Base-by-base conservation (phyloP, 53 echinoderm and acorn worm species). In the Arbacia lixula region DNA sequence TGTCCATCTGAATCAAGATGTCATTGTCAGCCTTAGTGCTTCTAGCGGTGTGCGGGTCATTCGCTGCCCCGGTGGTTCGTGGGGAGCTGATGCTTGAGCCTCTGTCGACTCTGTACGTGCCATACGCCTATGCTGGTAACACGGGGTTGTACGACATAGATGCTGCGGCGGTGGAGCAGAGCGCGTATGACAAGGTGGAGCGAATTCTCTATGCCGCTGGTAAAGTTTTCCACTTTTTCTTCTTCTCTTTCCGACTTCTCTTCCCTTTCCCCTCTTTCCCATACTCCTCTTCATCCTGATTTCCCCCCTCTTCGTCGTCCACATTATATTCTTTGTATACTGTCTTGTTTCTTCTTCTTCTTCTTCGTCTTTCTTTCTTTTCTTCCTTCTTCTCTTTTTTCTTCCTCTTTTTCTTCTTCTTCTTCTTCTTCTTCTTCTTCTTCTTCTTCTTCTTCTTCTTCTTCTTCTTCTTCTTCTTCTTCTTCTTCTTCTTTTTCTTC, bases 31-130 rank as follows among this genome's bases (percentile, higher is more conserved):
- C 66, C 37, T 37, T 10, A 36, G 38, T 66, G 66, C 36, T 34
- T 21, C 66, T 2, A 33, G n/a, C 8, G 20, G 6, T 20, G 17
- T 50, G 50, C 38, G 4, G 10, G 0, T 5, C 17, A 9, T 8
- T 66, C 66, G 20, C 53, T 34, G 29, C 25, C 1, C 82, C 69
- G 36, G 32, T 35, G 6, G 58, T 46, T 40, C 69, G 28, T 22
- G 87, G 69, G 3, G 71, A 41, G 1, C n/a, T 87, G 21, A 66
- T 54, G 16, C 68, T 95, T n/a, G 71, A 71, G 21, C 69, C 86
- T 6, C 31, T 95, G 5, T 95, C 93, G 17, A 83, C 74, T 3
- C 82, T 95, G 0, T 95, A 95, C 75, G 30, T 95, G 28, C 95
- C 95, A 30, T 91, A 93, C 38, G 58, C 22, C 14, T 93, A 95